phyloP scores from a whole-genome alignment of 2,888 invertebrate species.

The Thelaira solivaga region DNA sequence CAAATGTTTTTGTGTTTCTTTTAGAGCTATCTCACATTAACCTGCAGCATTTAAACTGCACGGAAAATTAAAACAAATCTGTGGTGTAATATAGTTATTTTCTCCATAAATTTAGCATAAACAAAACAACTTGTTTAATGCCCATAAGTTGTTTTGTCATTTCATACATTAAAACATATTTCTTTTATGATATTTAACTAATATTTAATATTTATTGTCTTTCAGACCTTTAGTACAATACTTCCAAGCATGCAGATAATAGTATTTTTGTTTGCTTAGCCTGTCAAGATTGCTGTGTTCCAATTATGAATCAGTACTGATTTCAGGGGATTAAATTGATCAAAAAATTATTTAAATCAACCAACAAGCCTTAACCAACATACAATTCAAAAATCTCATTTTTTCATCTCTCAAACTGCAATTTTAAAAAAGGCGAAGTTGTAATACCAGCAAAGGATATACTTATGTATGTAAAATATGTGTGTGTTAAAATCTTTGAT shows the following conservation, averaged over 20 bases:
- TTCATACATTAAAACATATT: constrained; percentile 35
- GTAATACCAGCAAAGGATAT: too few species aligned
- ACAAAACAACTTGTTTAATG: constrained; percentile 2
- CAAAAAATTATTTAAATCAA: constrained; percentile 20
- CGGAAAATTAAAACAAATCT: background rate
- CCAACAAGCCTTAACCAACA: constrained; percentile 13
- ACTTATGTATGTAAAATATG: too few species aligned
- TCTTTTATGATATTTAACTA: constrained; percentile 44
- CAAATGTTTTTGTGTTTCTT: constrained; percentile 22
- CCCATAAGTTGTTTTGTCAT: constrained; percentile 1
- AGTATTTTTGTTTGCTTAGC: constrained; percentile 27
- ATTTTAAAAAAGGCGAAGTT: too few species aligned
- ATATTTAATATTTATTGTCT: constrained; percentile 59
- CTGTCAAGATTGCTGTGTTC: constrained; percentile 41
- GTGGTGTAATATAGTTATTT: background rate
- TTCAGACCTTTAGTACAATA: constrained; percentile 53
- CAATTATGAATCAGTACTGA: constrained; percentile 14
- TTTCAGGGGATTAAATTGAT: constrained; percentile 3
- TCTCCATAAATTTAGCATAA: constrained; percentile 5
- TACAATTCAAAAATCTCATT: background rate
- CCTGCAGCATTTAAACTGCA: background rate
- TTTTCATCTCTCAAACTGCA: too few species aligned
- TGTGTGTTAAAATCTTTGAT: too few species aligned
- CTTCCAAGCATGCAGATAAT: constrained; percentile 44
- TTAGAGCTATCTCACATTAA: background rate